Evolutionary conservation across 2,797 vertebrate species (phyloP).

Genomic region (Sebastolobus alascanus): DNA sequence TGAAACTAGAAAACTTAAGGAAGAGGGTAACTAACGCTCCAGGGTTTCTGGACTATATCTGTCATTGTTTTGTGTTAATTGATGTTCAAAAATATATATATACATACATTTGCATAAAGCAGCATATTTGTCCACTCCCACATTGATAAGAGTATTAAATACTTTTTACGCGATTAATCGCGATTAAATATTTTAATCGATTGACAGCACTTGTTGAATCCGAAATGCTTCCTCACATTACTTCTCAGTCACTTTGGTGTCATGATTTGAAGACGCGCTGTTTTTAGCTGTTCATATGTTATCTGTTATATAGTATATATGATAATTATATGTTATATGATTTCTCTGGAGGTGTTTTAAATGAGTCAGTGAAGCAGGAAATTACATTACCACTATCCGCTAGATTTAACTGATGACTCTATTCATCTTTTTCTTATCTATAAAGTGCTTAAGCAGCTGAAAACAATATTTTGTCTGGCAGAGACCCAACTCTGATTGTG

Average conservation of each 20-base stretch:
- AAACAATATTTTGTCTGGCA: constrained; percentile 18
- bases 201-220: too few species aligned
- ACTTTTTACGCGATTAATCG: too few species aligned
- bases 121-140: too few species aligned
- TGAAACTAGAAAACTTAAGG: too few species aligned
- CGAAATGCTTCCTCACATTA: not conserved
- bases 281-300: not conserved
- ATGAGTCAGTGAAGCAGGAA: not conserved
- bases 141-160: too few species aligned
- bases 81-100: too few species aligned
- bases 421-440: constrained; percentile 1
- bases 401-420: not conserved
- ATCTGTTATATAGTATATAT: not conserved
- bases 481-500: not conserved
- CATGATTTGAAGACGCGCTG: not conserved
- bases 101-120: too few species aligned
- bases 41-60: too few species aligned
- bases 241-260: not conserved
- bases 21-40: too few species aligned
- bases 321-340: not conserved
- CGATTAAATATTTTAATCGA: too few species aligned
- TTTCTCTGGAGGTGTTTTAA: not conserved
- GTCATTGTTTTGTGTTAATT: too few species aligned
- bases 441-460: constrained; percentile 13
- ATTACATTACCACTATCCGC: not conserved